phyloP scores from a whole-genome alignment of 2,888 invertebrate species.

The Xestia sexstrigata region DNA sequence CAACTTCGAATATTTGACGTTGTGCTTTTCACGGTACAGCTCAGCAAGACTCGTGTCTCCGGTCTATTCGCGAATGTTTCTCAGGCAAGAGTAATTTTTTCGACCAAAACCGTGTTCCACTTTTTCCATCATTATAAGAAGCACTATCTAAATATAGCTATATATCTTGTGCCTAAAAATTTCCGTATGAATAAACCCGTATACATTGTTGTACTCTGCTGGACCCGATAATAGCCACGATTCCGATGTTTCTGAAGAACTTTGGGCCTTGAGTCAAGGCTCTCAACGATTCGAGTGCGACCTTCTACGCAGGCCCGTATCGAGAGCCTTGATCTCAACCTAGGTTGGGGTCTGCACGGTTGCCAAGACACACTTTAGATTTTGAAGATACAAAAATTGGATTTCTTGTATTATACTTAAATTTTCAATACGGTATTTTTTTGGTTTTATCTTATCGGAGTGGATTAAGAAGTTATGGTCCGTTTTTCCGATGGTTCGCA shows the following conservation, averaged over 20 bases:
- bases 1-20: background rate
- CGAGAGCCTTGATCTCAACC: conserved; percentile 37
- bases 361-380: conserved; percentile 32
- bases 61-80: background rate
- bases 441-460: background rate
- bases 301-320: conserved; percentile 40
- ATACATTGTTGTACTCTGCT: background rate
- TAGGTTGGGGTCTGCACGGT: background rate
- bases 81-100: background rate
- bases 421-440: background rate
- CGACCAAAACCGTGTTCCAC: background rate
- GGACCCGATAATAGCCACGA: background rate
- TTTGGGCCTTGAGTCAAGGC: conserved; percentile 26
- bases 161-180: background rate
- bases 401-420: background rate
- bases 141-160: background rate
- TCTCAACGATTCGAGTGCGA: conserved; percentile 34
- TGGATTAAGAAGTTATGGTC: background rate
- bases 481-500: background rate
- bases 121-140: background rate
- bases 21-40: background rate
- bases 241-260: conserved; percentile 12
- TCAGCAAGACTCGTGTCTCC: background rate
- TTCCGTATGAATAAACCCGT: background rate
- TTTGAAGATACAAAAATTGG: conserved; percentile 7